phyloP scores from a whole-genome alignment of 2,113 vertebrate species.

The Passerina amoena region DNA sequence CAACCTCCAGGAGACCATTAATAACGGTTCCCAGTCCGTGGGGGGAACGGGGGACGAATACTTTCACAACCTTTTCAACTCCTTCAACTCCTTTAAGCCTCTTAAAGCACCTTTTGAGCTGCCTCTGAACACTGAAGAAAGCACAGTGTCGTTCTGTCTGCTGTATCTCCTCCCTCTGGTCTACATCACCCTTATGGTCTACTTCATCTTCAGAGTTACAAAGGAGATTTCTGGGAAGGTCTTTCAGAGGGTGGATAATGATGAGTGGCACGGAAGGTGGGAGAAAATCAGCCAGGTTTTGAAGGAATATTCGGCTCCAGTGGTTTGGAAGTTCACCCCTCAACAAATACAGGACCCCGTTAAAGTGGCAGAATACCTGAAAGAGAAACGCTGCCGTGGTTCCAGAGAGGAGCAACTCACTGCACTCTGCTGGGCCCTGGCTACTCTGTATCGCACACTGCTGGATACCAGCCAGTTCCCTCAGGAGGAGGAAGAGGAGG shows the following conservation, averaged over 20 bases:
- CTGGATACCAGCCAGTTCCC: neutral
- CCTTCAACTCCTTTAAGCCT: neutral
- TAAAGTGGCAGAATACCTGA: neutral
- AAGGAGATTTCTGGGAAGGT: neutral
- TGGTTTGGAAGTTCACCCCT: neutral
- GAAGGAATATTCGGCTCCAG: neutral
- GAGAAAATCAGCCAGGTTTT: neutral
- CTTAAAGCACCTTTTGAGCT: neutral
- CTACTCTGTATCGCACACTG: neutral
- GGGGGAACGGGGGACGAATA: neutral
- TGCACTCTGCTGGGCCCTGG: neutral
- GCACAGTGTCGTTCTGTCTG: neutral
- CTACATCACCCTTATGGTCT: neutral
- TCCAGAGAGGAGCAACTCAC: neutral
- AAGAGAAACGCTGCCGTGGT: neutral
- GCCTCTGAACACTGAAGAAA: neutral
- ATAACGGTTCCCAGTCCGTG: neutral
- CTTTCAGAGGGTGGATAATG: neutral
- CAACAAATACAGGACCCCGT: neutral
- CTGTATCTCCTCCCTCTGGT: neutral
- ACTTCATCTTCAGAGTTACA: neutral
- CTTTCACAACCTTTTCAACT: neutral
- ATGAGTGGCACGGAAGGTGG: neutral
- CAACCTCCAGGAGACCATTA: neutral
- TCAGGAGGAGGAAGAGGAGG: neutral